Evolutionary conservation across 2,797 vertebrate genomes (phyloP), one percentile per base, ranked within the genome.

Genomic region (Jordanella pulchra): DNA sequence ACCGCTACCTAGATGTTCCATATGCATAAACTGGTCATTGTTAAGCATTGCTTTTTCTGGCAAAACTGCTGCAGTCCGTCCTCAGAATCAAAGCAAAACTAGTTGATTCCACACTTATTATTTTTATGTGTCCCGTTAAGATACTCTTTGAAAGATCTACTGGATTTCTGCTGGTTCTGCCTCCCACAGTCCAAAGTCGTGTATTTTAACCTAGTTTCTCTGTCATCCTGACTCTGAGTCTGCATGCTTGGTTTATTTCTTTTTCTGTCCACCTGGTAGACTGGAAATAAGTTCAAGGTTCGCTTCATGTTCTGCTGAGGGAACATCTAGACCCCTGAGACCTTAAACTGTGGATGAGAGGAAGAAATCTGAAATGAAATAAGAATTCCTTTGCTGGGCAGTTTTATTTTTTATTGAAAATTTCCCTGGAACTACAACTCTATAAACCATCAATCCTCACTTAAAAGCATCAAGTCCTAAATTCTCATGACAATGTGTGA

Each of bases 351-450:
- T 39, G 35, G 35, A 39, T 39, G 35, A 27, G 58, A 18, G 67
- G n/a, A 51, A 73, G 44, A 80, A 3, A 4, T 6, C 60, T 18
- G n/a, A 69, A 56, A 51, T 65, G 55, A 65, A 77, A 48, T 32
- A 61, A 15, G 10, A 56, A 61, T 53, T 17, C 21, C 25, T 30
- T 1, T 23, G 42, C 44, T 48, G 30, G 15, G 53, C 17, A 21
- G 25, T 30, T 47, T 11, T 67, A n/a, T 45, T 32, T 7, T 54
- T 25, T 21, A n/a, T 55, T 39, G 51, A 67, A 51, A 13, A 51
- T 51, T 64, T 17, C 47, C 14, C 13, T 50, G 3, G 35, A 14
- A 67, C 21, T 23, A 1, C 42, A 27, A 25, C 23, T 30, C 58
- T 63, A 42, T 42, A 42, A 63, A 63, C 12, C 3, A 14, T 14